Percentiles rank a stretch among this genome's conserved stretches.
Conservation (phyloP, 2,888 invertebrate species). For the Brenthis hecate region DNA sequence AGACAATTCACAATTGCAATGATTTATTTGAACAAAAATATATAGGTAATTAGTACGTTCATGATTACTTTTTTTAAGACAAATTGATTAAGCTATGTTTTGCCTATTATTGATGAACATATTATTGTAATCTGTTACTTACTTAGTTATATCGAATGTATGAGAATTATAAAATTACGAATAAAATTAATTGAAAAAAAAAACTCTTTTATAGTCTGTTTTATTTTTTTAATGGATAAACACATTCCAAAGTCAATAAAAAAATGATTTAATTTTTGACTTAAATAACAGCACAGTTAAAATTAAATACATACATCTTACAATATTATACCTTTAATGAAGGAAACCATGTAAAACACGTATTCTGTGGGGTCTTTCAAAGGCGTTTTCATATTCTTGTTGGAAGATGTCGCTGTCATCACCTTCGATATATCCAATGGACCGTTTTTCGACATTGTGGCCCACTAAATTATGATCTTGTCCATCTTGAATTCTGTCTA, state of each 20-base stretch:
- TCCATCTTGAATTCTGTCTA: slow-evolving; percentile 41
- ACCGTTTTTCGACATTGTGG: slow-evolving; percentile 60
- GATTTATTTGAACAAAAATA: background rate
- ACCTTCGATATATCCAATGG: slow-evolving; percentile 47
- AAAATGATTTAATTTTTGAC: background rate
- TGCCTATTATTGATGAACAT: slow-evolving; percentile 64
- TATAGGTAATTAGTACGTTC: background rate
- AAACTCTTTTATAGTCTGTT: background rate
- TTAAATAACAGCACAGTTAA: background rate
- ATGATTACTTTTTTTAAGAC: background rate
- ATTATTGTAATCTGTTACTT: slow-evolving; percentile 68
- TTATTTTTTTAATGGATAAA: background rate
- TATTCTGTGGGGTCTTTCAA: slow-evolving; percentile 61
- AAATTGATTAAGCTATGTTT: slow-evolving; percentile 18
- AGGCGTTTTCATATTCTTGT: slow-evolving; percentile 51
- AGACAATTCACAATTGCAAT: too few species aligned
- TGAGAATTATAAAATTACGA: slow-evolving; percentile 47
- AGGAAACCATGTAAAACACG: slow-evolving; percentile 63
- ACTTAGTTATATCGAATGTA: slow-evolving; percentile 52
- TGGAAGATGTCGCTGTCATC: slow-evolving; percentile 48
- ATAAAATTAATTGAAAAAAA: slow-evolving; percentile 24
- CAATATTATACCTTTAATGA: slow-evolving; percentile 46
- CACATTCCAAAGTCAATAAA: background rate
- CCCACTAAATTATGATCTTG: slow-evolving; percentile 39
- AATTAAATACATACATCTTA: background rate